A percentile compares a stretch with the other conserved stretches of the same genome.
Evolutionary conservation across 2,797 vertebrate genomes (phyloP).

Genomic region (Microctenopoma lineatum): DNA sequence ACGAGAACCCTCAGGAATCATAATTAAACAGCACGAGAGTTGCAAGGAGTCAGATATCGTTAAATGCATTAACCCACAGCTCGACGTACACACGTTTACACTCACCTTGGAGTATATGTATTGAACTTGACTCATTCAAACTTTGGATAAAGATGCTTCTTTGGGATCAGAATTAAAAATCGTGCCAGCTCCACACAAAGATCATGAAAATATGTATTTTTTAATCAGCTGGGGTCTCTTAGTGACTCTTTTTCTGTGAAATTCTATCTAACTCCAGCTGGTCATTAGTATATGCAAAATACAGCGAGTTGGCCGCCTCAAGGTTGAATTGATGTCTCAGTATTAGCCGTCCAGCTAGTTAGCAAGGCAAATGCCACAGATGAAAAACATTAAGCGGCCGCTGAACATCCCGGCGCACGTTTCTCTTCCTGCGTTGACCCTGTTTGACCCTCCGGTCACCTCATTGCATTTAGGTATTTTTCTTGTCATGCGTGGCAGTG

Average conservation of each 20-base stretch:
- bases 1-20: neutral
- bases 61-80: constrained; percentile 1
- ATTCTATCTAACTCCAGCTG: constrained; percentile 43
- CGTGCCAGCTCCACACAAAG: neutral
- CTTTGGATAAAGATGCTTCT: constrained; percentile 26
- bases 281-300: constrained; percentile 61
- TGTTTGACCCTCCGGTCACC: constrained; percentile 46
- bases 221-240: constrained; percentile 3
- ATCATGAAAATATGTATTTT: constrained; percentile 3
- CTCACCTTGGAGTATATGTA: constrained; percentile 15
- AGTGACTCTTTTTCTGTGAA: constrained; percentile 17
- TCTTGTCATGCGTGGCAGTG: constrained; percentile 45
- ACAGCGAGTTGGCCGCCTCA: constrained; percentile 37
- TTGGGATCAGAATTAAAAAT: constrained; percentile 30
- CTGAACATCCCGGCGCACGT: neutral
- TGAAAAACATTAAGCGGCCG: no score
- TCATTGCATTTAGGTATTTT: constrained; percentile 44
- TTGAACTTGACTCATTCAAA: constrained; percentile 38
- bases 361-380: constrained; percentile 28
- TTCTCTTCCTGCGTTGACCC: constrained; percentile 36
- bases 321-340: constrained; percentile 43
- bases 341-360: constrained; percentile 37
- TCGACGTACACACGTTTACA: constrained; percentile 1
- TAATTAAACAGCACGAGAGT: neutral
- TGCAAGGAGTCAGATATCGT: constrained; percentile 2